Evolutionary conservation across 2,888 invertebrate species (phyloP), one percentile per base, ranked within the genome.

Genomic region (Autographa gamma): DNA sequence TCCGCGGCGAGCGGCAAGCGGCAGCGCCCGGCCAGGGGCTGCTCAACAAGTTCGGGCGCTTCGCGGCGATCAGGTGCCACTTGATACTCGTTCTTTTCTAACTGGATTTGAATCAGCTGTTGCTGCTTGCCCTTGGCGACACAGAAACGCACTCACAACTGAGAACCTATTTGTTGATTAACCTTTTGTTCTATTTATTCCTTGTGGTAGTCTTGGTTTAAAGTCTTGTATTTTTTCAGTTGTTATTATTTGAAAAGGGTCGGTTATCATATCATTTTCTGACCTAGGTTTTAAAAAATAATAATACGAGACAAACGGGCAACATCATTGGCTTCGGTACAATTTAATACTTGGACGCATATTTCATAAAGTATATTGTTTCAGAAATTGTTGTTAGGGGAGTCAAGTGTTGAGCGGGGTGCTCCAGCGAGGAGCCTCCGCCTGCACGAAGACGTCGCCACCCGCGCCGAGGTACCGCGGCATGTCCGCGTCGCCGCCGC

Each of bases 81-180:
- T 92, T 90, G 91, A 93, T 93, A 94, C 95, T 91, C 88, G 95
- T 95, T 93, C 94, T 93, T 90, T 92, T 93, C 95, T 95, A 95
- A 95, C 95, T 94, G 95, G 94, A 94, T 91, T 93, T 85, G 87
- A 87, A 93, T 94, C 95, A 95, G 94, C 95, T 95, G 95, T 91
- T 92, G 86, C 89, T 86, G 88, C 83, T 88, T 88, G 89, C 88
- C 90, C 90, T 90, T 88, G 86, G 81, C 79, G 79, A 82, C 83
- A 86, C 81, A 82, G 78, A 81, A 76, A 77, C 25, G 70, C 59
- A 71, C 60, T 73, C 60, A 19, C 71, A 59, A 31, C 43, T 38
- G 60, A 48, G 54, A 67, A 66, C 19, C 60, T 73, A 76, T 60
- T 54, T 43, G 8, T 56, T 25, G 25, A 11, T 25, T 54, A 13